phyloP scores from a whole-genome alignment of 2,797 vertebrate species.

The Xenentodon cancila region DNA sequence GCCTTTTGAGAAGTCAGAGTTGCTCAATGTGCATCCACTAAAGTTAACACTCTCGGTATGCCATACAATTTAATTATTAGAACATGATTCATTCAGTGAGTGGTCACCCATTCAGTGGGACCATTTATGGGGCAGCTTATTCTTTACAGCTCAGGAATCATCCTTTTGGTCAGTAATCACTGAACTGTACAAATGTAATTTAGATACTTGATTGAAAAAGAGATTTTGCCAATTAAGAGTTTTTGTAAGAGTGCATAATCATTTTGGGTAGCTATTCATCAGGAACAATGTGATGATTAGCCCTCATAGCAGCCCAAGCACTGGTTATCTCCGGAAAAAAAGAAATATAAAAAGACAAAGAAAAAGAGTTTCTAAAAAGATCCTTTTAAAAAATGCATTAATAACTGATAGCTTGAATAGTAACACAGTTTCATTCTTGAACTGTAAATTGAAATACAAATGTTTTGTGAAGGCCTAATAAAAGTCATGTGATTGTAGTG shows the following conservation, averaged over 20 bases:
- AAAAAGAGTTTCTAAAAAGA: constrained; percentile 32
- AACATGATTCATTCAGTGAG: constrained; percentile 82
- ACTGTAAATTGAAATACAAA: constrained; percentile 14
- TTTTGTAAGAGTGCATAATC: constrained; percentile 76
- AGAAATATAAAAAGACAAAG: constrained; percentile 36
- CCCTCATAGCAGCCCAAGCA: constrained; percentile 59
- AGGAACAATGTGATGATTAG: constrained; percentile 82
- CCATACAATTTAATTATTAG: constrained; percentile 85
- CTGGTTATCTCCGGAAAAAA: constrained; percentile 62
- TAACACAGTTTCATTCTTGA: constrained; percentile 2
- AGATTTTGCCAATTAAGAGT: constrained; percentile 79
- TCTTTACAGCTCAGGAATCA: constrained; percentile 72
- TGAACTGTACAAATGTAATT: constrained; percentile 82
- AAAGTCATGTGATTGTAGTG: no score
- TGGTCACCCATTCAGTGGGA: constrained; percentile 76
- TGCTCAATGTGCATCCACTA: constrained; percentile 79
- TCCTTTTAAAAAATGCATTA: constrained; percentile 42
- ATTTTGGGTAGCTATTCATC: constrained; percentile 78
- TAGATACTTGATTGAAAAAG: constrained; percentile 80
- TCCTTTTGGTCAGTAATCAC: constrained; percentile 79
- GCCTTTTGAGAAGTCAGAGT: constrained; percentile 90
- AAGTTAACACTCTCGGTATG: constrained; percentile 76
- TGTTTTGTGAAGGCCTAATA: neutral
- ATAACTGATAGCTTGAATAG: constrained; percentile 27
- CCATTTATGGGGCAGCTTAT: constrained; percentile 72